These are phyloP conservation scores for Leptinotarsa defecta DNA, from an alignment of 1,140 invertebrate species.

Conservation along the genomic window DNA sequence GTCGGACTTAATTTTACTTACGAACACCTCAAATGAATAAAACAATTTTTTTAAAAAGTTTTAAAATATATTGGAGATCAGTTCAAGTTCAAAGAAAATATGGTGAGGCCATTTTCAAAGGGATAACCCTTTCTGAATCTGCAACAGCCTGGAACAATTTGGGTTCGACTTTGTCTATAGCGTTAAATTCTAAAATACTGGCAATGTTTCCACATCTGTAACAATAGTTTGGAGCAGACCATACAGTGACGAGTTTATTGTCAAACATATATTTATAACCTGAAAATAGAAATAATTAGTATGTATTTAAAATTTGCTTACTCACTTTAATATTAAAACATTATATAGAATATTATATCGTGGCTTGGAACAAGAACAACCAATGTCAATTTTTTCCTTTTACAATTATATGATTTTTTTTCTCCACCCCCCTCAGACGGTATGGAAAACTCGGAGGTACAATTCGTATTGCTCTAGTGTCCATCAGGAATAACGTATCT, in stretches of 20 bases:
- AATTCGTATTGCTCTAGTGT: too few relatives aligned
- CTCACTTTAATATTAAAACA: conserved; percentile 32
- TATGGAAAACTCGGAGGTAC: too few relatives aligned
- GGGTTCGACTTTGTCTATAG: conserved; percentile 75
- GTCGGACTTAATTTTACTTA: too few relatives aligned
- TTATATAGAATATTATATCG: too few relatives aligned
- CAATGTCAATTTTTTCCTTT: too few relatives aligned
- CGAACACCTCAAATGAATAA: not conserved
- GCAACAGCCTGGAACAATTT: conserved; percentile 95
- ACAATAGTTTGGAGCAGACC: conserved; percentile 97
- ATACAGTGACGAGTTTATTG: conserved; percentile 91
- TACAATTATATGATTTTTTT: too few relatives aligned
- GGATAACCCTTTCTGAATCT: conserved; percentile 89
- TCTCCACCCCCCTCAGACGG: too few relatives aligned
- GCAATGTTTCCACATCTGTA: conserved; percentile 94
- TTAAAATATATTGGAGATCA: conserved; percentile 20
- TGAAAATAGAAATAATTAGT: conserved; percentile 55
- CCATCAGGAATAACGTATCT: too few relatives aligned
- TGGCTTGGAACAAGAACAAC: too few relatives aligned
- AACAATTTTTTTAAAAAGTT: conserved; percentile 7
- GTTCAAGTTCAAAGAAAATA: conserved; percentile 82
- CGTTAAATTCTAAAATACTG: conserved; percentile 84
- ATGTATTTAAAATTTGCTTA: too few relatives aligned
- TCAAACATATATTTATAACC: conserved; percentile 96
- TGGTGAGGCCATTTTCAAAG: conserved; percentile 87